Conservation (phyloP, 2,797 vertebrate species). For the Rallus crepitans region DNA sequence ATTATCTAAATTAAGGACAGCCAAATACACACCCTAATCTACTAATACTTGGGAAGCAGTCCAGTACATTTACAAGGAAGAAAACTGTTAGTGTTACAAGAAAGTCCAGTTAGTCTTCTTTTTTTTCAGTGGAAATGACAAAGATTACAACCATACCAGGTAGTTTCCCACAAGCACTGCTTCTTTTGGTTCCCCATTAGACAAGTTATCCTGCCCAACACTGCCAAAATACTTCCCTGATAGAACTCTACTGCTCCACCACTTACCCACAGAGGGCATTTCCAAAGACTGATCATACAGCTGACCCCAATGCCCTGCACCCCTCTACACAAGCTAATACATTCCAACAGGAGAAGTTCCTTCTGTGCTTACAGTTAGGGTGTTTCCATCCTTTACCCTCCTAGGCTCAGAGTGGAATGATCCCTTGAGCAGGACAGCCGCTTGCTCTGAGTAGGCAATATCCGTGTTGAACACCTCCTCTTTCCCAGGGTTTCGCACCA, state of each 20-base stretch:
- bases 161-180: background rate
- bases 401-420: constrained; percentile 65
- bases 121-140: background rate
- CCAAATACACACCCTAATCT: background rate
- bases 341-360: background rate
- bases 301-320: background rate
- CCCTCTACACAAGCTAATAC: background rate
- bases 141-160: background rate
- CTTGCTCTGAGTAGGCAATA: constrained; percentile 90
- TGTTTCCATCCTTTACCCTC: constrained; percentile 79
- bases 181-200: background rate
- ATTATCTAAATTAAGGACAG: background rate
- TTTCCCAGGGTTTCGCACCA: constrained; percentile 28
- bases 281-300: background rate
- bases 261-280: background rate
- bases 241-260: background rate
- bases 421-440: constrained; percentile 83
- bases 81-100: background rate
- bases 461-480: constrained; percentile 87
- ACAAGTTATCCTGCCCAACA: background rate
- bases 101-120: background rate
- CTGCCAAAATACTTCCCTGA: background rate
- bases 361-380: constrained; percentile 81
- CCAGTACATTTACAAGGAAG: background rate
- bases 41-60: background rate